Evolutionary conservation across 1,140 invertebrate species (phyloP).

Genomic region (Drosophila ananassae): DNA sequence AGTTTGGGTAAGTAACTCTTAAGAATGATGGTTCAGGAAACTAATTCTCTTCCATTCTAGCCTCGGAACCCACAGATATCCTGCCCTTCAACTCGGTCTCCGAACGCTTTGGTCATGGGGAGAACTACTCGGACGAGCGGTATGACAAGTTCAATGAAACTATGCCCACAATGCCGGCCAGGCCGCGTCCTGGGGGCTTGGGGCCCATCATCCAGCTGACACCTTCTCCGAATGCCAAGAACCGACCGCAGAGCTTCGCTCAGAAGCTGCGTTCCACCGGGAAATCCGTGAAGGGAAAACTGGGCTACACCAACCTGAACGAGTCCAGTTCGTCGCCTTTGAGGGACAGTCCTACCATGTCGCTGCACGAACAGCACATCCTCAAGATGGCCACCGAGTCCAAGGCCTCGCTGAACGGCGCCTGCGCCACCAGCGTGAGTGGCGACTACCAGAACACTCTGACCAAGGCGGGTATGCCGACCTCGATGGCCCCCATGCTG

Average conservation of each 20-base stretch:
- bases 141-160: conserved; percentile 84
- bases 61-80: conserved; percentile 88
- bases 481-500: conserved; percentile 51
- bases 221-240: conserved; percentile 87
- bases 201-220: conserved; percentile 84
- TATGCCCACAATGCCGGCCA: conserved; percentile 62
- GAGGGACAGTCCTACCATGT: conserved; percentile 87
- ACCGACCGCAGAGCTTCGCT: conserved; percentile 93
- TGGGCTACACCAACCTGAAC: conserved; percentile 85
- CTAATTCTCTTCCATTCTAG: conserved; percentile 48
- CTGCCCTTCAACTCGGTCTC: conserved; percentile 74
- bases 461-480: conserved; percentile 66
- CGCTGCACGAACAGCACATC: conserved; percentile 86
- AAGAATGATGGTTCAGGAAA: background rate
- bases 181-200: conserved; percentile 58
- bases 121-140: conserved; percentile 77
- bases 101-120: conserved; percentile 75
- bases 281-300: conserved; percentile 90
- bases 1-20: conserved; percentile 75
- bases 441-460: conserved; percentile 77
- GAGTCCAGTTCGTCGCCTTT: conserved; percentile 88
- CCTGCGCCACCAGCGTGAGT: conserved; percentile 74
- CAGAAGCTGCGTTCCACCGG: conserved; percentile 93
- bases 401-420: conserved; percentile 78
- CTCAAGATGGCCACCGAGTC: conserved; percentile 76